phyloP scores from a whole-genome alignment of 2,888 invertebrate species.

The Amiota communis region DNA sequence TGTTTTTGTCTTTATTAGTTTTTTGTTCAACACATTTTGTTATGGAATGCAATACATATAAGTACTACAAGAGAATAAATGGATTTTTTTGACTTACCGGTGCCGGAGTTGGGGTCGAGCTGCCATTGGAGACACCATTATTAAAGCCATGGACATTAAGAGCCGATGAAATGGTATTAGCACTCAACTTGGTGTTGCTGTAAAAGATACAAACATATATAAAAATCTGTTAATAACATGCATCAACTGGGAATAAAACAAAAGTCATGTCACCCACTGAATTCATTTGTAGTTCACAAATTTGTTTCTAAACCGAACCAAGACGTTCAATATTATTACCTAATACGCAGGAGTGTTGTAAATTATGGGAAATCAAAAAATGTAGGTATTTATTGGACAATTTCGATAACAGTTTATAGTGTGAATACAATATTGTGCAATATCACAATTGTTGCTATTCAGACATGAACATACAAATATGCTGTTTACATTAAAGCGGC shows the following conservation, averaged over 20 bases:
- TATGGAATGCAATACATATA: neutral
- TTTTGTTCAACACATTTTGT: slow-evolving; percentile 35
- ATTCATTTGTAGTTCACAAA: too few species aligned
- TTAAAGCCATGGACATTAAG: slow-evolving; percentile 75
- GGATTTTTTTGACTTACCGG: slow-evolving; percentile 64
- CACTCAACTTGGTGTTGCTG: slow-evolving; percentile 82
- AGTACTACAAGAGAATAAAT: slow-evolving; percentile 40
- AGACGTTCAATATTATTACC: too few species aligned
- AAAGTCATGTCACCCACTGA: too few species aligned
- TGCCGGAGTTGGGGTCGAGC: slow-evolving; percentile 61
- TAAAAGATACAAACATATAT: slow-evolving; percentile 41
- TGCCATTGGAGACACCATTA: slow-evolving; percentile 71
- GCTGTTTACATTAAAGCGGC: too few species aligned
- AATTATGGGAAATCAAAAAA: too few species aligned
- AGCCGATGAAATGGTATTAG: slow-evolving; percentile 83
- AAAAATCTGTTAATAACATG: slow-evolving; percentile 1
- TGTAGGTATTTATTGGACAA: too few species aligned
- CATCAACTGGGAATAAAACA: neutral
- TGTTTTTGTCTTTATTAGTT: slow-evolving; percentile 45
- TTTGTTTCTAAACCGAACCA: too few species aligned
- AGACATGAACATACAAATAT: too few species aligned
- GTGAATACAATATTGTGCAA: too few species aligned
- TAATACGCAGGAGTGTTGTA: too few species aligned
- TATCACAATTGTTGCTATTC: too few species aligned
- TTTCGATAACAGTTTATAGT: too few species aligned